Conservation (phyloP, 2,888 invertebrate genomes). For the Epicampocera succincta region DNA sequence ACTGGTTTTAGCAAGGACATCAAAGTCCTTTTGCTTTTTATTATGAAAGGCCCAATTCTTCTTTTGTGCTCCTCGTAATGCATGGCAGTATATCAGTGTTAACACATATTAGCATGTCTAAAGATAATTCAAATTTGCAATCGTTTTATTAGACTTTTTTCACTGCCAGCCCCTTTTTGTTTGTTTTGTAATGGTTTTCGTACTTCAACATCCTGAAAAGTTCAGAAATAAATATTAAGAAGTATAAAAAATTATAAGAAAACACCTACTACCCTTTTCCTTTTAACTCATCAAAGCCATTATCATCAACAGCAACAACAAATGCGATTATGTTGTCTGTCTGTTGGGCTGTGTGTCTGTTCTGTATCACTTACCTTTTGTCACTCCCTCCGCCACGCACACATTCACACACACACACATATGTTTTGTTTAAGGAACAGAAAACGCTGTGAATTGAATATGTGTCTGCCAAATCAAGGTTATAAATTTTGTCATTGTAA, state of each 20-base stretch:
- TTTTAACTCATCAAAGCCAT: constrained; percentile 12
- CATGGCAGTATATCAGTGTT: constrained; percentile 76
- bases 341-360: background rate
- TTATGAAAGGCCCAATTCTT: background rate
- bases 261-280: background rate
- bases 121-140: constrained; percentile 78
- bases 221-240: constrained; percentile 10
- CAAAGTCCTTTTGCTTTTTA: no score
- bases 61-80: constrained; percentile 25
- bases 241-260: background rate
- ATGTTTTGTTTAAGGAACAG: no score
- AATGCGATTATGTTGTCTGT: constrained; percentile 10
- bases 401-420: background rate
- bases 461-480: constrained; percentile 62
- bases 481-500: constrained; percentile 57
- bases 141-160: constrained; percentile 70
- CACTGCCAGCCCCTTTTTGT: background rate
- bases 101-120: constrained; percentile 80
- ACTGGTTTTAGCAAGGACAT: no score
- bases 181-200: background rate
- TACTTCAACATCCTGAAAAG: constrained; percentile 5
- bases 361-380: constrained; percentile 16
- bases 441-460: constrained; percentile 8
- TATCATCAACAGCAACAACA: constrained; percentile 16
- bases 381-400: background rate